These are phyloP conservation scores for Brachystomella parvula DNA, from an alignment of 1,140 invertebrate genomes.

Conservation along the genomic window DNA sequence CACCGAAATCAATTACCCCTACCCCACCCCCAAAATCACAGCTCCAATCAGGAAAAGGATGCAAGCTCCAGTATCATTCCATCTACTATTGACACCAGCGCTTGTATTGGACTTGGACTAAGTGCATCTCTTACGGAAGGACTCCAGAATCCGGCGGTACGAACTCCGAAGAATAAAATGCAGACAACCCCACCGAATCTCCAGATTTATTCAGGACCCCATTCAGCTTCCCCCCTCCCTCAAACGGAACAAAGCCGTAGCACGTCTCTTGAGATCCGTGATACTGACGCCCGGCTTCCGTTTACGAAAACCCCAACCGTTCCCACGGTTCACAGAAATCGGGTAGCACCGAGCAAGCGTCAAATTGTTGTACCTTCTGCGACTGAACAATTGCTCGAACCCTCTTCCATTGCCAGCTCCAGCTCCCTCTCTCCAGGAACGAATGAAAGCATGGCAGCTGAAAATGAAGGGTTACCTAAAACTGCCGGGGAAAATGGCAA, in stretches of 20 bases:
- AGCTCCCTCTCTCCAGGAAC: neutral
- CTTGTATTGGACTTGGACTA: neutral
- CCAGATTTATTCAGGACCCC: too few relatives aligned
- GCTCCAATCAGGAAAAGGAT: neutral
- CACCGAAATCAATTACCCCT: neutral
- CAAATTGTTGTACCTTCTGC: too few relatives aligned
- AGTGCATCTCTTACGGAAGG: neutral
- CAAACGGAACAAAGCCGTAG: too few relatives aligned
- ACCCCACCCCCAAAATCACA: neutral
- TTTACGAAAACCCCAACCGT: neutral
- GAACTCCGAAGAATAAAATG: too few relatives aligned
- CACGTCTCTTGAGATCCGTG: too few relatives aligned
- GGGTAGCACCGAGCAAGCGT: neutral
- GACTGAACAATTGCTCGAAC: neutral
- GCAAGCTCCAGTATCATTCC: too few relatives aligned
- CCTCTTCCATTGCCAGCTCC: neutral
- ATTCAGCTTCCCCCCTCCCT: neutral
- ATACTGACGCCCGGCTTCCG: neutral
- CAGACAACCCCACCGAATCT: too few relatives aligned
- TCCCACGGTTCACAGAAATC: neutral
- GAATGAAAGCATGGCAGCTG: neutral
- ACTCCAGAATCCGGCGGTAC: neutral
- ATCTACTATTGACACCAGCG: neutral
- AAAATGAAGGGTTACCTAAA: neutral
- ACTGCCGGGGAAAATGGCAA: neutral